Evolutionary conservation across 2,888 invertebrate species (phyloP), one percentile per base, ranked within the genome.

Genomic region (Scotopteryx bipunctaria): DNA sequence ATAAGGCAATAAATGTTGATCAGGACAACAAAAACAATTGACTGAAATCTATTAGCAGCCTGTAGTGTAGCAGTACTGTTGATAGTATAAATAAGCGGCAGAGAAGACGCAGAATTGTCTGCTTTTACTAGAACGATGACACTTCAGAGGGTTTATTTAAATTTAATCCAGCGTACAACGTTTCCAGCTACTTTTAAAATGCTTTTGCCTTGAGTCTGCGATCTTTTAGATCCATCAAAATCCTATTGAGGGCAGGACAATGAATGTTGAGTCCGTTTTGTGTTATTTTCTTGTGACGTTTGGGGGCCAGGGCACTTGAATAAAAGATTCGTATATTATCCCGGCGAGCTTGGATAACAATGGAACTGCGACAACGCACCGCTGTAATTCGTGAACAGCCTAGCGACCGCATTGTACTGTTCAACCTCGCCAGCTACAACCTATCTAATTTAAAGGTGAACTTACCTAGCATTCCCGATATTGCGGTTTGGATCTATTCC

Each of bases 241-340:
- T 78, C 75, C 81, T 79, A 84, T 87, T 84, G 81, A 86, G 76
- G 78, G 67, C 64, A 66, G 69, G 67, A 89, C 87, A 87, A 88
- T 87, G 84, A 83, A 75, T 73, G 81, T 78, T 80, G 79, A 79
- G 77, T 83, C 72, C 81, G 82, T 83, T 84, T 80, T 83, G 75
- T 78, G 74, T 83, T 85, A 84, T 85, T 85, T 81, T 83, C 82
- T 86, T 84, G 78, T 70, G 74, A 76, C 74, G 76, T 81, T 82
- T 70, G 73, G 78, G 76, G 83, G 71, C 79, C 79, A 76, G 73
- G 71, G 82, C 81, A 86, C 83, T 86, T 88, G 88, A 87, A 89
- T 88, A 89, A 89, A 88, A 88, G 85, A 88, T 88, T 84, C 81
- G 81, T 80, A 80, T 83, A 85, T 86, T 84, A 86, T 86, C 77